Evolutionary conservation across 2,113 vertebrate species (phyloP).

Genomic region (Tragelaphus buxtoni): DNA sequence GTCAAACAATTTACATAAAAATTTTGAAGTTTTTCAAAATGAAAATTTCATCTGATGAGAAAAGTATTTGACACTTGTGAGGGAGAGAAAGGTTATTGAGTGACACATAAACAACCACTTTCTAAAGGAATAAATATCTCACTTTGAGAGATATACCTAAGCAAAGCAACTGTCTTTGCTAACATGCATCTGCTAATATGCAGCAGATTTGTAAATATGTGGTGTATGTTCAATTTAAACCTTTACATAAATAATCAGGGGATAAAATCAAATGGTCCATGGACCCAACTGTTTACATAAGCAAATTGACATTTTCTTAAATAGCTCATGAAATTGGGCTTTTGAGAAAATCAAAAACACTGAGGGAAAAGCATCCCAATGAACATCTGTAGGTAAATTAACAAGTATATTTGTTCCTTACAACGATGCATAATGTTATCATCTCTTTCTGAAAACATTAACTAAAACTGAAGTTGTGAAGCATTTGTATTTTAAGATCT

Average conservation of each 20-base stretch:
- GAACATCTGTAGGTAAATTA: constrained; percentile 49
- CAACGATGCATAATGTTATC: not conserved
- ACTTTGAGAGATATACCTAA: not conserved
- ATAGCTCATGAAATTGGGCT: constrained; percentile 11
- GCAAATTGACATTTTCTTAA: constrained; percentile 21
- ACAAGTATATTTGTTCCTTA: constrained; percentile 6
- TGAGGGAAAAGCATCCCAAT: not conserved
- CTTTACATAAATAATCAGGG: constrained; percentile 33
- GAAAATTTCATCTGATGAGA: not conserved
- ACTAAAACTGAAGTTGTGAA: constrained; percentile 22
- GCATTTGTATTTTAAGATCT: constrained; percentile 28
- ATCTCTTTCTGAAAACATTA: constrained; percentile 43
- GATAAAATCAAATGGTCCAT: constrained; percentile 15
- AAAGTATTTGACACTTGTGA: not conserved
- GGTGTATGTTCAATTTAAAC: not conserved
- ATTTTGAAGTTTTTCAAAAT: not conserved
- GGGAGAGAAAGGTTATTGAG: not conserved
- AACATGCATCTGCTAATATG: not conserved
- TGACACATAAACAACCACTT: not conserved
- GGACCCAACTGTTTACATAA: constrained; percentile 1
- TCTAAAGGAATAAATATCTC: not conserved
- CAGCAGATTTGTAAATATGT: not conserved
- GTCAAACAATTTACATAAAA: not conserved
- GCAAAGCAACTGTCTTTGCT: not conserved
- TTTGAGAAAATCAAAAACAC: constrained; percentile 50